Conservation (phyloP, 2,797 vertebrate species). For the Melanotaenia nigrans region DNA sequence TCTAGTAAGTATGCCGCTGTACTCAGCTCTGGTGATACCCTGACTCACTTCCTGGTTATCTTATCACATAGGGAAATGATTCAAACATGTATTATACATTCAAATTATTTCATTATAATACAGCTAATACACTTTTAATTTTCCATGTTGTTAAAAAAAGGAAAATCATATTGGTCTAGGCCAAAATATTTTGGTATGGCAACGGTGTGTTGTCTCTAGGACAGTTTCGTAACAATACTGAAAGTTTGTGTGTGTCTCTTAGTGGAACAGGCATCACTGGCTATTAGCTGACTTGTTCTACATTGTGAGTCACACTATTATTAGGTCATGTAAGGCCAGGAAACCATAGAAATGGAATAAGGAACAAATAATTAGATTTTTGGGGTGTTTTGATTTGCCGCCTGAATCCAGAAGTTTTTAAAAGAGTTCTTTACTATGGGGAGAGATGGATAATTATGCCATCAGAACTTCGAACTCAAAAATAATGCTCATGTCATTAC, state of each 20-base stretch:
- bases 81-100: not conserved
- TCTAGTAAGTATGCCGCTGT: conserved; percentile 25
- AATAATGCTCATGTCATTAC: too few species aligned
- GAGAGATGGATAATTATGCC: too few species aligned
- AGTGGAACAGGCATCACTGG: conserved; percentile 41
- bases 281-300: conserved; percentile 8
- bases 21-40: conserved; percentile 11
- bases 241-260: conserved; percentile 5
- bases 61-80: conserved; percentile 31
- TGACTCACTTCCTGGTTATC: conserved; percentile 41
- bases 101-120: not conserved
- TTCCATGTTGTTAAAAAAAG: not conserved
- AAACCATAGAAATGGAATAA: too few species aligned
- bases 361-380: too few species aligned
- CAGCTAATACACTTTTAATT: not conserved
- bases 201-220: not conserved
- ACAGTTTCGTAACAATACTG: conserved; percentile 1
- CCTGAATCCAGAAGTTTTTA: too few species aligned
- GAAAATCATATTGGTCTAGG: not conserved
- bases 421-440: too few species aligned
- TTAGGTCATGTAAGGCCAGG: too few species aligned
- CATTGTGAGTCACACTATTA: conserved; percentile 12
- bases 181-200: not conserved
- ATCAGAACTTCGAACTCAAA: too few species aligned
- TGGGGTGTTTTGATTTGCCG: too few species aligned